Evolutionary conservation across 2,113 vertebrate species (phyloP), one percentile per base, ranked within the genome.

Genomic region (Pipa parva): DNA sequence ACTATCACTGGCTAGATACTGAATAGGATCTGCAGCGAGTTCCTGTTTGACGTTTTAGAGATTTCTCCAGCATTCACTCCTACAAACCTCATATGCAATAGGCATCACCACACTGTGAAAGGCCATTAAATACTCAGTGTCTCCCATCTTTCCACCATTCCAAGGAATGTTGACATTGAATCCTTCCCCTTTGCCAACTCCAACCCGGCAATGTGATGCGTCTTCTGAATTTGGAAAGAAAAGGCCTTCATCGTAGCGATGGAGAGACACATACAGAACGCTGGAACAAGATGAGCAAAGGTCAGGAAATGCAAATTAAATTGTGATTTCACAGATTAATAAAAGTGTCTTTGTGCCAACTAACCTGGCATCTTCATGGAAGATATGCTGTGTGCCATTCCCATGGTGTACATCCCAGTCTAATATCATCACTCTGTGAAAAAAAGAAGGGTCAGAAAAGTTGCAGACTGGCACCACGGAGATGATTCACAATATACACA

Each of bases 401-500:
- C 93, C 93, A 1, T 96, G 93, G 78, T 96, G 93, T 57, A 96
- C 78, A 1, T 96, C 93, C 93, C 93, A 95, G 77, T 96, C 93
- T 28, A 95, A 74, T 20, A 96, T 93, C 57, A 95, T 84, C 50
- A 95, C 85, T 21, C 92, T 87, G 63, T n/a, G 17, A 24, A 12
- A 5, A 51, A 48, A 60, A 3, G 21, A 42, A 3, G 7, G 5
- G 17, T 18, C 15, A 56, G 24, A 52, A 52, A 11, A 22, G 48
- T 10, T 20, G 48, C 21, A 22, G 21, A 5, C 42, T 21, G 20
- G n/a, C 2, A 50, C 18, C 9, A 20, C 9, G 22, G 11, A 51
- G 12, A 51, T 1, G n/a, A n/a, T n/a, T n/a, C n/a, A n/a, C 6
- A 9, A 9, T 37, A 37, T 13, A 7, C 33, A 37, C 7, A 37